A percentile compares a stretch with the other conserved stretches of the same genome.
These are phyloP conservation scores for Onthophagus taurus DNA, from an alignment of 1,140 invertebrate species.

Conservation along the genomic window DNA sequence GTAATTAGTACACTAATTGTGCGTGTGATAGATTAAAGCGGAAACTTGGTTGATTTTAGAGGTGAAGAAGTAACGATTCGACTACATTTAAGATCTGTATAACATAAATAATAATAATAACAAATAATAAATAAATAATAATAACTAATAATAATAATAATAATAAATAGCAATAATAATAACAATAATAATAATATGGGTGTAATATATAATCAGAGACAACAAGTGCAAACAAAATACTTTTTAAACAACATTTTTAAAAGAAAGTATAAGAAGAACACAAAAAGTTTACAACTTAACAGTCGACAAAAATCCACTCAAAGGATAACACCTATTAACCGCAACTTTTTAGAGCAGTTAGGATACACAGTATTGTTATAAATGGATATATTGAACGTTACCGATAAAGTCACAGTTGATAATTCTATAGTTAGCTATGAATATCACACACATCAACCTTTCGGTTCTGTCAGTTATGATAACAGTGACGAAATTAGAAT, in stretches of 20 bases:
- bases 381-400: conserved; percentile 6
- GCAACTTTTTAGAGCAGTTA: neutral
- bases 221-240: neutral
- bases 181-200: neutral
- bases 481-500: conserved; percentile 24
- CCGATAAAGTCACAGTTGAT: neutral
- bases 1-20: neutral
- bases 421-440: conserved; percentile 4
- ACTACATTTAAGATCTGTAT: neutral
- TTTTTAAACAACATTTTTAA: conserved; percentile 4
- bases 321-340: conserved; percentile 16
- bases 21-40: neutral
- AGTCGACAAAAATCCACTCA: neutral
- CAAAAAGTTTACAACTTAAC: neutral
- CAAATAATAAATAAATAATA: too few species aligned
- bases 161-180: neutral
- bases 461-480: conserved; percentile 13
- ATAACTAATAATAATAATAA: too few species aligned
- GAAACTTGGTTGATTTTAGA: neutral
- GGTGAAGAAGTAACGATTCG: neutral
- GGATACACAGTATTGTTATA: neutral
- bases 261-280: neutral
- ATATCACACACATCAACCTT: conserved; percentile 19
- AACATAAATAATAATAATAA: too few species aligned
- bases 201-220: neutral